Base-by-base conservation (phyloP, 2,888 invertebrate species). In the Spialia ferax region DNA sequence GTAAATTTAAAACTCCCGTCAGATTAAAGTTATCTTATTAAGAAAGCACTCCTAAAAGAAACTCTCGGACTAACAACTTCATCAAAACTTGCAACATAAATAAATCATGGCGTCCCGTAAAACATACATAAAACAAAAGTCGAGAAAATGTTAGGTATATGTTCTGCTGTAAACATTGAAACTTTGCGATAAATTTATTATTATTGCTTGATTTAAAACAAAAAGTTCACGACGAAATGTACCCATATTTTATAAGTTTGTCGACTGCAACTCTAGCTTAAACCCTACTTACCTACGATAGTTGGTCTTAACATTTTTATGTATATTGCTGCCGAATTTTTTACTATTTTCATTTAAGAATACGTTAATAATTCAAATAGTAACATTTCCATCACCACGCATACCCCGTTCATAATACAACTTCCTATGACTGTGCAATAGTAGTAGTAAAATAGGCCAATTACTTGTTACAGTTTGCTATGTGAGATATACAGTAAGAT, bases 21-120 rank as follows among this genome's bases (percentile, higher is more conserved):
- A 50, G 48, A 59, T 50, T 65, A 50, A 65, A 57, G 38, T 50
- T 64, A 57, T 50, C 57, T 57, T 59, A 65, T 65, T 57, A 65
- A 65, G 48, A 26, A n/a, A 50, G 35, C 22, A 35, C 57, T 50
- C 23, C 35, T 38, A 59, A 64, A 65, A 52, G 50, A 65, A 59
- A 56, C 56, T 38, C 48, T 15, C 35, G 23, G 48, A 15, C 42
- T 55, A 63, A 63, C 45, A 59, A 50, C 64, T 57, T 65, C 64
- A 65, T 65, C 57, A 57, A 65, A 65, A 65, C 57, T 65, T 57
- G 32, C 48, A 45, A 63, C 63, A 63, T 63, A 63, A 63, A 64
- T 57, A 57, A 50, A 59, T 59, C 57, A 65, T 52, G 64, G 64
- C 50, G 57, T 50, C 57, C 35, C 22, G 48, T 57, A 57, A 64